These are phyloP conservation scores for Drosophila willistoni DNA, from an alignment of 1,140 invertebrate species.

Conservation along the genomic window DNA sequence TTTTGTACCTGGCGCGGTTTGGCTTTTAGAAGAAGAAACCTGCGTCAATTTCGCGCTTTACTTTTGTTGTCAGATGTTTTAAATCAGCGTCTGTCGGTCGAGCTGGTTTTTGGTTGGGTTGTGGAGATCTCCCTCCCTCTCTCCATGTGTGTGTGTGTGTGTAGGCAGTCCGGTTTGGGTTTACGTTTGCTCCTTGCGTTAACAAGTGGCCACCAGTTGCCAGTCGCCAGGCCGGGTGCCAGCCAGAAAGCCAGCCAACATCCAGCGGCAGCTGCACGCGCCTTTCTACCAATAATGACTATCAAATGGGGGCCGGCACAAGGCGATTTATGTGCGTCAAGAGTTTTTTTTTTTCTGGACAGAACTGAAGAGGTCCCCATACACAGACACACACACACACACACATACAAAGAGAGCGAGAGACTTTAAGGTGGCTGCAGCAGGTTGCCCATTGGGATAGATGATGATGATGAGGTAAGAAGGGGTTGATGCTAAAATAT, in stretches of 20 bases:
- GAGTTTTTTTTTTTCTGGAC: constrained; percentile 4
- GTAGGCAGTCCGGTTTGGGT: constrained; percentile 68
- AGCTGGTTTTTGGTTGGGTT: constrained; percentile 39
- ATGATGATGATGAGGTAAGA: constrained; percentile 4
- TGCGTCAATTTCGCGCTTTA: constrained; percentile 81
- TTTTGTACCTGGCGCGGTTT: background rate
- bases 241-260: constrained; percentile 5
- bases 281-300: constrained; percentile 72
- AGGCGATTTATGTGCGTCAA: constrained; percentile 77
- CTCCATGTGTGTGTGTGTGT: constrained; percentile 23
- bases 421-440: constrained; percentile 11
- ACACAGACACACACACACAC: background rate
- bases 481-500: constrained; percentile 21
- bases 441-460: constrained; percentile 13
- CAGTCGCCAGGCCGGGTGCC: constrained; percentile 14
- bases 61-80: constrained; percentile 81
- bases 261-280: constrained; percentile 67
- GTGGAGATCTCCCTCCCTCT: background rate
- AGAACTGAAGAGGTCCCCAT: background rate
- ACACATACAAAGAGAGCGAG: background rate
- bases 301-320: constrained; percentile 75
- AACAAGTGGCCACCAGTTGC: constrained; percentile 72
- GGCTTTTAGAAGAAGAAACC: constrained; percentile 49
- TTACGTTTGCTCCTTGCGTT: constrained; percentile 68
- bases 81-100: constrained; percentile 62